phyloP scores from a whole-genome alignment of 92 coral and sea anemone genomes.

The Umimayanthus chanpuru region DNA sequence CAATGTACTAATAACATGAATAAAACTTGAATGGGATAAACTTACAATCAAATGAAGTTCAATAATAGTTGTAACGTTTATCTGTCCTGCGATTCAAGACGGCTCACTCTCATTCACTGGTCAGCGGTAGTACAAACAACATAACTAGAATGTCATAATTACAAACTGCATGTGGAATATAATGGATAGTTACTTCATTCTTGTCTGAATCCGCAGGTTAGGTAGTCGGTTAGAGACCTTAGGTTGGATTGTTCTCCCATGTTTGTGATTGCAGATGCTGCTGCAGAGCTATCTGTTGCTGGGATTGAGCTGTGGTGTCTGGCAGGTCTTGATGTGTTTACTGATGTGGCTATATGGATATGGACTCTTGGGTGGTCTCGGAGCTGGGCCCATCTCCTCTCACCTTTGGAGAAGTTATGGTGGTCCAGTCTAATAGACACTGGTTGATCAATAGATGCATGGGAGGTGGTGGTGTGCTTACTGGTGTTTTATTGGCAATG shows the following conservation, averaged over 20 bases:
- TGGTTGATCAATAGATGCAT: background rate
- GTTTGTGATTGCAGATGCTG: conserved; percentile 13
- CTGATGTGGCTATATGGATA: conserved; percentile 2
- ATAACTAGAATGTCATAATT: too few species aligned
- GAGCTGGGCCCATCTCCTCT: conserved; percentile 10
- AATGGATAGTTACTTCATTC: too few species aligned
- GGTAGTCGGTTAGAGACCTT: conserved; percentile 30
- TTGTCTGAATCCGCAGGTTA: conserved; percentile 25
- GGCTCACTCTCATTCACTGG: too few species aligned
- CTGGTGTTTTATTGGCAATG: too few species aligned
- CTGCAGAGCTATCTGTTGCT: background rate
- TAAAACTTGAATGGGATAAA: too few species aligned
- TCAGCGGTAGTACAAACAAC: too few species aligned
- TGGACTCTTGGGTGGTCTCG: conserved; percentile 23
- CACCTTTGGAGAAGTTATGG: conserved; percentile 5
- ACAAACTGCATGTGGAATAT: too few species aligned
- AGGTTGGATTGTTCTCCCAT: conserved; percentile 37
- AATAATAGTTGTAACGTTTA: too few species aligned
- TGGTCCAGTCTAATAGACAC: background rate
- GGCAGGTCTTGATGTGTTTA: background rate
- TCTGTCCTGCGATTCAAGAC: too few species aligned
- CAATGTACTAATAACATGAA: too few species aligned
- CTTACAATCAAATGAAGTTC: too few species aligned
- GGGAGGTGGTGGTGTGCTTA: background rate
- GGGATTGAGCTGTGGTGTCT: background rate